Evolutionary conservation across 2,797 vertebrate genomes (phyloP).

Genomic region (Poeciliopsis turneri): DNA sequence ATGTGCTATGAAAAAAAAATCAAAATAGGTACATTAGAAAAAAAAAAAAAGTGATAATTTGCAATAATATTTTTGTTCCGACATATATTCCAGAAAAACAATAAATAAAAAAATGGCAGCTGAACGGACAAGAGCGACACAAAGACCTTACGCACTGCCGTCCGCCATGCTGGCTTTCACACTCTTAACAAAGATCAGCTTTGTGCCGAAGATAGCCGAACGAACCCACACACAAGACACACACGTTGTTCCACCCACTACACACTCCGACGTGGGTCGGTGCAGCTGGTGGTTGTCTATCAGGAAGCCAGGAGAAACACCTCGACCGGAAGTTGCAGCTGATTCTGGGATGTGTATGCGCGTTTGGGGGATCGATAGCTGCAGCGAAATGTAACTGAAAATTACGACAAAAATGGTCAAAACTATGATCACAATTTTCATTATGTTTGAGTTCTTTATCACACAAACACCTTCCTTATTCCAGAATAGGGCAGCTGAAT

Average conservation of each 20-base stretch:
- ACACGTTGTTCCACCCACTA: constrained; percentile 29
- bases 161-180: constrained; percentile 38
- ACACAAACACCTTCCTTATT: neutral
- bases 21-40: too few species aligned
- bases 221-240: constrained; percentile 7
- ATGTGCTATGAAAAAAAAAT: too few species aligned
- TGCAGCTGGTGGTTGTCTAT: constrained; percentile 28
- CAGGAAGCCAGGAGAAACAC: constrained; percentile 21
- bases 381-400: neutral
- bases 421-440: neutral
- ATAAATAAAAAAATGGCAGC: neutral
- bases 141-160: constrained; percentile 47
- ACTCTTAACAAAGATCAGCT: constrained; percentile 52
- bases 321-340: neutral
- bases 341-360: too few species aligned
- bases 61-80: neutral
- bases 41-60: neutral
- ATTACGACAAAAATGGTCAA: neutral
- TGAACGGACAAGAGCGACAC: constrained; percentile 32
- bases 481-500: neutral
- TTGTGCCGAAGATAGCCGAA: constrained; percentile 41
- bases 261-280: constrained; percentile 30
- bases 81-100: constrained; percentile 8
- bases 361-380: neutral
- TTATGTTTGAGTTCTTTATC: neutral